Base-by-base conservation (phyloP, 2,888 invertebrate species). In the Ennomos quercinarius region DNA sequence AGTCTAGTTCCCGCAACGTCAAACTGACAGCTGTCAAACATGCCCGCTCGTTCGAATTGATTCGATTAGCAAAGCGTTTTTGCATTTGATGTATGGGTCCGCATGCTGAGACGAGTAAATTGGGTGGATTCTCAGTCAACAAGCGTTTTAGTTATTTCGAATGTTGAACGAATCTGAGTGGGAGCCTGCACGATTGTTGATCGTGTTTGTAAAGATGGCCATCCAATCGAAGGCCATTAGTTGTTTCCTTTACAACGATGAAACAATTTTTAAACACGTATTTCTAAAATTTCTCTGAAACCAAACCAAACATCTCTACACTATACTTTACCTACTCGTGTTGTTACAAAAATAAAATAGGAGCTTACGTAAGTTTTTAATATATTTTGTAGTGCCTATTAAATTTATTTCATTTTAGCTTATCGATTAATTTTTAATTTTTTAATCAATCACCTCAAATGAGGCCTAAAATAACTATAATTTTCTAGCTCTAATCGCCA, bases 21-120 rank as follows among this genome's bases (percentile, higher is more conserved):
- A 61, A 63, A 64, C 60, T 67, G 70, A 66, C 68, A 71, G 64
- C 58, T 68, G 66, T 68, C 70, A 68, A 68, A 66, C 66, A 67
- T 56, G 54, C 52, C 66, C 58, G 63, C 63, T 44, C 35, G 41
- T 13, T 37, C 12, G 50, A 45, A 47, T 63, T 45, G 47, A 48
- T 54, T 47, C 46, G 10, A 10, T 36, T 10, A 34, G 27, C 13
- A 41, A 13, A 51, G 45, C 40, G 39, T 37, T 54, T 52, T 55
- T 35, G 41, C 52, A 53, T 62, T 60, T 55, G 38, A 66, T 66
- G 48, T 57, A 52, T 52, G 35, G 51, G 48, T 50, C 13, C 38
- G 53, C 44, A 45, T 55, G 34, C 47, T 52, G 13, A 10, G 37
- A 44, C 54, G 36, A 48, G 39, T 57, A 53, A 63, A 57, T 42